These are phyloP conservation scores for Boulengerochromis microlepis DNA, from an alignment of 2,113 vertebrate genomes.

Conservation along the genomic window DNA sequence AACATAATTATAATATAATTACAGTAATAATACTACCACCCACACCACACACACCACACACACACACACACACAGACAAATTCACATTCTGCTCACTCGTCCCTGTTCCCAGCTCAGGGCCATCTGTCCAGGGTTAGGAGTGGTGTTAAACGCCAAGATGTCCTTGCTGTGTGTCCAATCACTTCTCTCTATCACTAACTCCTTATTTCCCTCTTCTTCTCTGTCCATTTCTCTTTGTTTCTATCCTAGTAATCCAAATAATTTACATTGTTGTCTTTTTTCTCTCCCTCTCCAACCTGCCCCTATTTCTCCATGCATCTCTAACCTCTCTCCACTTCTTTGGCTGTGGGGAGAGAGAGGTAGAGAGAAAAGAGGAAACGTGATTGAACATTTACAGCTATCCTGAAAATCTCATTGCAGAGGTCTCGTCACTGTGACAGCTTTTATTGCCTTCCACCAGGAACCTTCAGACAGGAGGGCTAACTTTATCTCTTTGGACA, in stretches of 20 bases:
- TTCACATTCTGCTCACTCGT: background rate
- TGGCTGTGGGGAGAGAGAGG: background rate
- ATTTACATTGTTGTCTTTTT: background rate
- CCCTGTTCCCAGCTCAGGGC: slow-evolving; percentile 16
- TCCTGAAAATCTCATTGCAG: slow-evolving; percentile 56
- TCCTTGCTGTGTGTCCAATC: slow-evolving; percentile 7
- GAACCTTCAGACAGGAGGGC: slow-evolving; percentile 53
- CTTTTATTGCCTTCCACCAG: slow-evolving; percentile 68
- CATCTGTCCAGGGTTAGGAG: slow-evolving; percentile 24
- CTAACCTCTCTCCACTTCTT: background rate
- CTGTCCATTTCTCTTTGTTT: background rate
- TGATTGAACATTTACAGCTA: slow-evolving; percentile 66
- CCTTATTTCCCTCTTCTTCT: background rate
- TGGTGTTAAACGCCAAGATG: slow-evolving; percentile 29
- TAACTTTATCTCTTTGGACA: slow-evolving; percentile 55
- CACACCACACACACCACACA: background rate
- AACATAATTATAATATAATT: background rate
- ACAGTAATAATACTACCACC: background rate
- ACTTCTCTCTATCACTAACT: background rate
- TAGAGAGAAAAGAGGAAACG: slow-evolving; percentile 21
- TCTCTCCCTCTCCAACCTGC: background rate
- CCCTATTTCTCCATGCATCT: background rate
- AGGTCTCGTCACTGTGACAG: slow-evolving; percentile 40
- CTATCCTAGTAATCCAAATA: background rate
- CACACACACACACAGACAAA: background rate